A percentile compares a stretch with the other conserved stretches of the same genome.
phyloP scores from a whole-genome alignment of 2,797 vertebrate genomes.

The Echiichthys vipera region DNA sequence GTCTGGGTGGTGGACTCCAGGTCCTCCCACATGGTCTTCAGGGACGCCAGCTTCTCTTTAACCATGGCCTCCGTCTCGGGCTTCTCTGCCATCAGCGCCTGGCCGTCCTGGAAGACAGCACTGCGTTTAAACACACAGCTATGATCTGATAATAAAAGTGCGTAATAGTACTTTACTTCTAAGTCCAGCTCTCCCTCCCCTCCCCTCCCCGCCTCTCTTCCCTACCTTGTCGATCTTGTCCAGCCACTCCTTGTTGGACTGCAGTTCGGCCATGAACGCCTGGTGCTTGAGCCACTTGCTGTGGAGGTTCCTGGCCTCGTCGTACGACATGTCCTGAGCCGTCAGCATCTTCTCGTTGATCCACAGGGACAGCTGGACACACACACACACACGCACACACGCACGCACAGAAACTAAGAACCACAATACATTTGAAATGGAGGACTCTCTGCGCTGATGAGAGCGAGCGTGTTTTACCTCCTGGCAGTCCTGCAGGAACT shows the following conservation, averaged over 20 bases:
- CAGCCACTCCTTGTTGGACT: conserved; percentile 97
- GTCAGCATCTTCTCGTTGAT: conserved; percentile 99
- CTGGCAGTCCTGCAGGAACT: conserved; percentile 97
- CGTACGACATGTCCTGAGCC: conserved; percentile 98
- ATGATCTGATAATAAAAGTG: too few species aligned
- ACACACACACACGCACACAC: not conserved
- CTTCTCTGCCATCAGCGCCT: conserved; percentile 94
- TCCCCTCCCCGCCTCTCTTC: too few species aligned
- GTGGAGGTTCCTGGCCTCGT: conserved; percentile 97
- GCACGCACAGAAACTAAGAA: too few species aligned
- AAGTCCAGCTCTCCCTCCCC: too few species aligned
- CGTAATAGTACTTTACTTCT: too few species aligned
- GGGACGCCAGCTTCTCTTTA: conserved; percentile 91
- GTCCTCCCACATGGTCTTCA: conserved; percentile 92
- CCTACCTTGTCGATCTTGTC: conserved; percentile 95
- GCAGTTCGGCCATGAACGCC: conserved; percentile 98
- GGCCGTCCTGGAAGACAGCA: conserved; percentile 85
- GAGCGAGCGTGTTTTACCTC: too few species aligned
- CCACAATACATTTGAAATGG: too few species aligned
- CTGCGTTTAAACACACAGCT: not conserved
- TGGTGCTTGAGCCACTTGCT: conserved; percentile 99
- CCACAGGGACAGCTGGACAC: conserved; percentile 92
- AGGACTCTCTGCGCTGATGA: too few species aligned
- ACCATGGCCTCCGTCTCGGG: conserved; percentile 93
- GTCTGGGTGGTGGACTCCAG: conserved; percentile 97